Percentiles rank a stretch among this genome's conserved stretches.
phyloP scores from a whole-genome alignment of 2,113 vertebrate species.

The Chauna torquata region DNA sequence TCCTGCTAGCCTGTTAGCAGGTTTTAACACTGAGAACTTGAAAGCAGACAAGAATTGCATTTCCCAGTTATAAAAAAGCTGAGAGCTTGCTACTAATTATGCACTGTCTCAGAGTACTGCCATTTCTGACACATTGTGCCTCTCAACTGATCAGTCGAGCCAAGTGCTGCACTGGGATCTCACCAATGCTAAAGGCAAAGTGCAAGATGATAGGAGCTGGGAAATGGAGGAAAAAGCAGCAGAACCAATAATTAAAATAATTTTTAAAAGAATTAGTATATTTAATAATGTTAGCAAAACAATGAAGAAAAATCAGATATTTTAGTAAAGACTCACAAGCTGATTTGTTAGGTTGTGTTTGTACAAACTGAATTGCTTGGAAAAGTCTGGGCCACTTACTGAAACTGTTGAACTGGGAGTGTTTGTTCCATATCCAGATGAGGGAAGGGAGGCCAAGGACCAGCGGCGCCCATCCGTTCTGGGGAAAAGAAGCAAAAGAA shows the following conservation, averaged over 20 bases:
- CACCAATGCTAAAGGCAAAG: slow-evolving; percentile 49
- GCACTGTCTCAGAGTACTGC: neutral
- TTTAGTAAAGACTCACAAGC: slow-evolving; percentile 64
- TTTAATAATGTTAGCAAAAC: slow-evolving; percentile 53
- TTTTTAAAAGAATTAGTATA: slow-evolving; percentile 21
- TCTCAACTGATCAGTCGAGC: neutral
- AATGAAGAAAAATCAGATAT: slow-evolving; percentile 43
- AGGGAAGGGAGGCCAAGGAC: slow-evolving; percentile 96
- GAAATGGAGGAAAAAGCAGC: slow-evolving; percentile 63
- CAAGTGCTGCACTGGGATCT: slow-evolving; percentile 22
- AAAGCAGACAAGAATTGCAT: neutral
- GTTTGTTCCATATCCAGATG: slow-evolving; percentile 97
- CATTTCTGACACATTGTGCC: neutral
- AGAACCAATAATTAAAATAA: slow-evolving; percentile 47
- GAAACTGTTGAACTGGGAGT: slow-evolving; percentile 98
- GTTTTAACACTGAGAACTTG: neutral
- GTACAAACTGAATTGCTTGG: slow-evolving; percentile 24
- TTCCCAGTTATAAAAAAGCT: neutral
- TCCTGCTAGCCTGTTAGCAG: neutral
- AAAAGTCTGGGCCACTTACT: slow-evolving; percentile 78
- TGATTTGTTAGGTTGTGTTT: slow-evolving; percentile 55
- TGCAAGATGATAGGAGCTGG: slow-evolving; percentile 47
- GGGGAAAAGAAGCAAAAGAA: neutral
- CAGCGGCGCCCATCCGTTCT: slow-evolving; percentile 96
- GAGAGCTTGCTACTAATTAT: neutral